A percentile compares a stretch with the other conserved stretches of the same genome.
phyloP scores from a whole-genome alignment of 2,113 vertebrate species.

The Leptodactylus fuscus region DNA sequence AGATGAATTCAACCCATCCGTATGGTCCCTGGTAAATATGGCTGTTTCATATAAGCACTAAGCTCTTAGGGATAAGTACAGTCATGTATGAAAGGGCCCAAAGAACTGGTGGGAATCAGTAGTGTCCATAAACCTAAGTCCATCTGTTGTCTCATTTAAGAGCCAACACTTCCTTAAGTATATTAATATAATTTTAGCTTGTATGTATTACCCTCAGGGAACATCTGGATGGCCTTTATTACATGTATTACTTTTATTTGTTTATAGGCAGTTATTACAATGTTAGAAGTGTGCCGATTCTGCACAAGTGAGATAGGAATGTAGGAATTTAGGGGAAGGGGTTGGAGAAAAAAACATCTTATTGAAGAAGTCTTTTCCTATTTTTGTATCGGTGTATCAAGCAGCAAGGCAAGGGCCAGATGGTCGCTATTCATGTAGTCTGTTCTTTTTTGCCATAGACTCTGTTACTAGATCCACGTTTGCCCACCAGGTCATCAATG shows the following conservation, averaged over 20 bases:
- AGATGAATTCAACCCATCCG: background rate
- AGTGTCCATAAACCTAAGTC: background rate
- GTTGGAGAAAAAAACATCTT: background rate
- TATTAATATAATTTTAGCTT: slow-evolving; percentile 25
- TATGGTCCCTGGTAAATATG: background rate
- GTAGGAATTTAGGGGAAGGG: background rate
- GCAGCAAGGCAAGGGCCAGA: background rate
- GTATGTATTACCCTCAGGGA: background rate
- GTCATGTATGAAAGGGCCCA: background rate
- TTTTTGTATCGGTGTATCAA: background rate
- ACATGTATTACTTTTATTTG: slow-evolving; percentile 11
- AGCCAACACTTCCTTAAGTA: background rate
- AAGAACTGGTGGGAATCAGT: background rate
- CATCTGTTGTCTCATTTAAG: background rate
- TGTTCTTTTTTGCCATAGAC: background rate
- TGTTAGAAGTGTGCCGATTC: slow-evolving; percentile 8
- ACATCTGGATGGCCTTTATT: slow-evolving; percentile 15
- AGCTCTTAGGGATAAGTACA: background rate
- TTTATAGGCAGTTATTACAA: slow-evolving; percentile 5
- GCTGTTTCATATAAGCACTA: background rate
- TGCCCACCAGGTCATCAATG: background rate
- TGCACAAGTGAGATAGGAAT: background rate
- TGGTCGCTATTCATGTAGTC: background rate
- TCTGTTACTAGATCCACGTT: background rate
- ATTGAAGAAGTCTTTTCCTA: background rate